Conservation (phyloP, 2,888 invertebrate genomes). For the Aradus depressus region DNA sequence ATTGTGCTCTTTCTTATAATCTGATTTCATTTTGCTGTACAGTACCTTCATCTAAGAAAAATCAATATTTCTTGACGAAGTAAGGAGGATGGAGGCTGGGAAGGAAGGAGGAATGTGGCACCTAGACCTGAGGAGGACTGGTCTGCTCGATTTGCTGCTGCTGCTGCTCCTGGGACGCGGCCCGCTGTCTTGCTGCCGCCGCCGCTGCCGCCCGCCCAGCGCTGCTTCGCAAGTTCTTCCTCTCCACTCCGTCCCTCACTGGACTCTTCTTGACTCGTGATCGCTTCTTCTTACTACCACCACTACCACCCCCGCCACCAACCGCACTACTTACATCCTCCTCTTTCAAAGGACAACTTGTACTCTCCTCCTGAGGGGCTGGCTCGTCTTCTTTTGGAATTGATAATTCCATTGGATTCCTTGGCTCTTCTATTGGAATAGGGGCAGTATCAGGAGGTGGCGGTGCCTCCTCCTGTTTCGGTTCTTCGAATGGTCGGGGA, state of each 20-base stretch:
- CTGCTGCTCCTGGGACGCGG: slow-evolving; percentile 27
- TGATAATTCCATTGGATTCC: too few relatives aligned
- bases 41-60: too few relatives aligned
- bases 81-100: background rate
- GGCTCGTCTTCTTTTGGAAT: slow-evolving; percentile 16
- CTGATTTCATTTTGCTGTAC: too few relatives aligned
- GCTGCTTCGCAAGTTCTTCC: slow-evolving; percentile 50
- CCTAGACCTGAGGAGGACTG: slow-evolving; percentile 14
- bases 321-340: slow-evolving; percentile 10
- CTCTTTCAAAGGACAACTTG: slow-evolving; percentile 9
- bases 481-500: too few relatives aligned
- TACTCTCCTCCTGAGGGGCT: slow-evolving; percentile 16
- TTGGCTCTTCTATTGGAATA: slow-evolving; percentile 1
- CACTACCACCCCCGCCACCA: slow-evolving; percentile 1
- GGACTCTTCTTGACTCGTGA: slow-evolving; percentile 34
- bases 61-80: background rate
- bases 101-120: slow-evolving; percentile 2
- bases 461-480: slow-evolving; percentile 9
- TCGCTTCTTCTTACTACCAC: slow-evolving; percentile 26
- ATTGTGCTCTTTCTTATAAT: too few relatives aligned
- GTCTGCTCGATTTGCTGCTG: slow-evolving; percentile 18
- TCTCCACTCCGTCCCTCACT: slow-evolving; percentile 45
- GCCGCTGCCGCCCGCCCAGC: slow-evolving; percentile 55
- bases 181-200: slow-evolving; percentile 40
- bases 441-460: background rate